Conservation (phyloP, 2,888 invertebrate genomes). For the Anticlea derivata region DNA sequence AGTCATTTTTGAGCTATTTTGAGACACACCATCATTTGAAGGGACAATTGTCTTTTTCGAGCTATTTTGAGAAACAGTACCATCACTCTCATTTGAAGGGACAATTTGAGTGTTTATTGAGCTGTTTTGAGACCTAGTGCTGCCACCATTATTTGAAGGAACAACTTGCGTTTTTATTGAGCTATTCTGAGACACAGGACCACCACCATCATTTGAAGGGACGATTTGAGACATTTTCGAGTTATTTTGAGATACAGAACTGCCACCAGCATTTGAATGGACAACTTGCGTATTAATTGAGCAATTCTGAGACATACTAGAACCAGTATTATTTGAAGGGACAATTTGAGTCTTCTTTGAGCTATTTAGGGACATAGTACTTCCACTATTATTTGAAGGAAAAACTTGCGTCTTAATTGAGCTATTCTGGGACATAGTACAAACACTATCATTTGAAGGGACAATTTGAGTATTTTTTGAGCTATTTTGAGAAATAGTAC, state of each 20-base stretch:
- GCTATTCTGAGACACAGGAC: background rate
- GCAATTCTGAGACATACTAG: background rate
- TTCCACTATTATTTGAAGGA: background rate
- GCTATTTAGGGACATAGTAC: background rate
- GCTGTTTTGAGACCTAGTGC: background rate
- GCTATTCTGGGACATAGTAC: background rate
- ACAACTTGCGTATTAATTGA: too few relatives aligned
- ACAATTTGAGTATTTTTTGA: background rate
- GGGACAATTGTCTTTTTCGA: background rate
- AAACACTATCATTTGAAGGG: background rate
- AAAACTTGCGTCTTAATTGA: background rate
- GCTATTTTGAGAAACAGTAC: background rate
- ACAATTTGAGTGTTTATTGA: background rate
- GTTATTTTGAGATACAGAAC: background rate
- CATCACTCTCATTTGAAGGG: background rate
- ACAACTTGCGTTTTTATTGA: background rate
- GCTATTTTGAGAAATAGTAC: background rate
- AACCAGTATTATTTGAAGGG: background rate
- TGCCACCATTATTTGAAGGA: background rate
- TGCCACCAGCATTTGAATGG: background rate
- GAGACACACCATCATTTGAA: background rate
- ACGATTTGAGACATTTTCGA: background rate
- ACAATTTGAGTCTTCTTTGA: background rate
- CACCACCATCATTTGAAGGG: background rate
- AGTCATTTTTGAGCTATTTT: constrained; percentile 1